Evolutionary conservation across 2,888 invertebrate species (phyloP).

Genomic region (Physocephala rufipes): DNA sequence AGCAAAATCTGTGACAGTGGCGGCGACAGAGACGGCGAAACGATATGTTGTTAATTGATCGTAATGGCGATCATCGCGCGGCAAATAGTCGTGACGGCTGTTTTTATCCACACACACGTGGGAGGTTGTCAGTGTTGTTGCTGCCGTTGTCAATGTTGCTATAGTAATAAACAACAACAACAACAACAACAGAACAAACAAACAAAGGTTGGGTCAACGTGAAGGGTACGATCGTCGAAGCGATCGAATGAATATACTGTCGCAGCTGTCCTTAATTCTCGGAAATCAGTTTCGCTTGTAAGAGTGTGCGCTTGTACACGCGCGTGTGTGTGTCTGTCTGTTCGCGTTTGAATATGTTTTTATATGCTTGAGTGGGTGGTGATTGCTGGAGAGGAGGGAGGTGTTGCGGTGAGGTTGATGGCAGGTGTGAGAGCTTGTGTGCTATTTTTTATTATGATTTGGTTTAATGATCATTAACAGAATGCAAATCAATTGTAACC

Average conservation of each 20-base stretch:
- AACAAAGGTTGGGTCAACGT: conserved; percentile 13
- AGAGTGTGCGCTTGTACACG: too few species aligned
- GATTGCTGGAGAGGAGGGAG: conserved; percentile 4
- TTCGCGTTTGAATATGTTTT: too few species aligned
- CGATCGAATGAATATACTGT: conserved; percentile 36
- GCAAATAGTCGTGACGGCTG: not conserved
- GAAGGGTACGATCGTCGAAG: conserved; percentile 43
- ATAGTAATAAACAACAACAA: too few species aligned
- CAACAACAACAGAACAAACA: not conserved
- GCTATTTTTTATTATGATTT: conserved; percentile 55
- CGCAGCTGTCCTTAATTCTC: too few species aligned
- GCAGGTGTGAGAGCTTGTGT: conserved; percentile 11
- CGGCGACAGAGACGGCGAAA: not conserved
- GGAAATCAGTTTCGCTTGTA: too few species aligned
- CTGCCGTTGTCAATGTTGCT: not conserved
- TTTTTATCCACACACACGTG: not conserved
- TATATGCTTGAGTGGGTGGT: not conserved
- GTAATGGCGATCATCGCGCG: not conserved
- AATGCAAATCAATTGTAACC: too few species aligned
- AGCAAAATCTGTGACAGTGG: not conserved
- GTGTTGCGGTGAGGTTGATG: conserved; percentile 1
- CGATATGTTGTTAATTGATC: not conserved
- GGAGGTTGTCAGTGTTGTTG: conserved; percentile 9
- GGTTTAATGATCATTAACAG: conserved; percentile 51
- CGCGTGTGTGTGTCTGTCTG: too few species aligned